Conservation (phyloP, 2,888 invertebrate species). For the Hydroisotoma schaefferi region DNA sequence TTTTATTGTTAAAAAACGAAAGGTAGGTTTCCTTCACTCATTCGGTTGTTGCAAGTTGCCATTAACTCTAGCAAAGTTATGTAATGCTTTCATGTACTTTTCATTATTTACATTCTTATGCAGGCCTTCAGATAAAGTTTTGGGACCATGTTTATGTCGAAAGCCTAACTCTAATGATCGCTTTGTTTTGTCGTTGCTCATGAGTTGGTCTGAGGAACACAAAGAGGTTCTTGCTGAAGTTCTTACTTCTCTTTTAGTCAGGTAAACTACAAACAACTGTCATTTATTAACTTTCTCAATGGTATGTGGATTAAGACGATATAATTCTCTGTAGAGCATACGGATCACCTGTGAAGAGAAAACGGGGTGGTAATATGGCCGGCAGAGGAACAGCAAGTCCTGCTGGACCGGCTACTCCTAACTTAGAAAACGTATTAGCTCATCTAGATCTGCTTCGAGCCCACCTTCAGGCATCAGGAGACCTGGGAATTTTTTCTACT, state of each 20-base stretch:
- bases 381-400: constrained; percentile 56
- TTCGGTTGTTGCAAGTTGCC: neutral
- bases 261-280: constrained; percentile 23
- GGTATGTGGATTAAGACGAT: neutral
- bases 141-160: constrained; percentile 77
- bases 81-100: too few species aligned
- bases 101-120: constrained; percentile 35
- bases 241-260: constrained; percentile 53
- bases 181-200: constrained; percentile 85
- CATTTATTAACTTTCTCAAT: neutral
- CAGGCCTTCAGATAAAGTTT: constrained; percentile 76
- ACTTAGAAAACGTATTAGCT: constrained; percentile 62
- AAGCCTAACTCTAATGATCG: constrained; percentile 70
- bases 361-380: constrained; percentile 63
- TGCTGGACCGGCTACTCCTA: constrained; percentile 44
- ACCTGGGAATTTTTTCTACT: constrained; percentile 70
- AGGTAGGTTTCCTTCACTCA: constrained; percentile 60
- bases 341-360: constrained; percentile 85
- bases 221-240: constrained; percentile 60
- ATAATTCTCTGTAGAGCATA: constrained; percentile 58
- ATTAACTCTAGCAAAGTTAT: neutral
- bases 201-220: constrained; percentile 91
- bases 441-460: constrained; percentile 87
- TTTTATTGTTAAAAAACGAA: constrained; percentile 87
- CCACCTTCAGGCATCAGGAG: constrained; percentile 57